A percentile compares a stretch with the other conserved stretches of the same genome.
Evolutionary conservation across 2,888 invertebrate genomes (phyloP).

Genomic region (Pseudolycoriella hygida): DNA sequence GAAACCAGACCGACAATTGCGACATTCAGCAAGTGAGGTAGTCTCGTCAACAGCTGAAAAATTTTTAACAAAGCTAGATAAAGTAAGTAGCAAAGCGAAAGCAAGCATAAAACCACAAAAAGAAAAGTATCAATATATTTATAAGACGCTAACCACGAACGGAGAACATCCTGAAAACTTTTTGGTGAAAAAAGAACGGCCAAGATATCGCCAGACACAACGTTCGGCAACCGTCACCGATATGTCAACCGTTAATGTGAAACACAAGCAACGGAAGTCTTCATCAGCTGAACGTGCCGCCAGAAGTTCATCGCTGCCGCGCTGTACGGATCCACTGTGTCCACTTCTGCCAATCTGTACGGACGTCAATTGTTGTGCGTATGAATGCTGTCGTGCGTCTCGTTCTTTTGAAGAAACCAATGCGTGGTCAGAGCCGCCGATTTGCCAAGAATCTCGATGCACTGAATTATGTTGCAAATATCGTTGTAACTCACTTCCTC

Average conservation of each 20-base stretch:
- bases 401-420: conserved; percentile 6
- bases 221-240: conserved; percentile 29
- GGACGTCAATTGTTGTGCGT: conserved; percentile 27
- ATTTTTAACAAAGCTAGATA: conserved; percentile 18
- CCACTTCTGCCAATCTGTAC: conserved; percentile 27
- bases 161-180: conserved; percentile 5
- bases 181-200: conserved; percentile 20
- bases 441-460: conserved; percentile 7
- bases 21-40: conserved; percentile 27
- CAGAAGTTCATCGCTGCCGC: conserved; percentile 21
- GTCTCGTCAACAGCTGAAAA: conserved; percentile 15
- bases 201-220: conserved; percentile 28
- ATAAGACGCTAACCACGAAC: conserved; percentile 8
- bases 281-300: conserved; percentile 26
- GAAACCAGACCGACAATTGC: conserved; percentile 21
- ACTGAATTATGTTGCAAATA: conserved; percentile 24
- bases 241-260: conserved; percentile 17
- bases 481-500: conserved; percentile 23
- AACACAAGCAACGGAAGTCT: conserved; percentile 21
- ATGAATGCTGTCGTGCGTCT: conserved; percentile 18
- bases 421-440: conserved; percentile 9
- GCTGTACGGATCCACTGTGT: conserved; percentile 28
- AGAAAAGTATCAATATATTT: conserved; percentile 6
- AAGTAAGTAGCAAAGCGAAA: conserved; percentile 9
- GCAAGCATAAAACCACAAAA: not conserved